Base-by-base conservation (phyloP, 1,140 invertebrate species). In the Zophobas atratus region DNA sequence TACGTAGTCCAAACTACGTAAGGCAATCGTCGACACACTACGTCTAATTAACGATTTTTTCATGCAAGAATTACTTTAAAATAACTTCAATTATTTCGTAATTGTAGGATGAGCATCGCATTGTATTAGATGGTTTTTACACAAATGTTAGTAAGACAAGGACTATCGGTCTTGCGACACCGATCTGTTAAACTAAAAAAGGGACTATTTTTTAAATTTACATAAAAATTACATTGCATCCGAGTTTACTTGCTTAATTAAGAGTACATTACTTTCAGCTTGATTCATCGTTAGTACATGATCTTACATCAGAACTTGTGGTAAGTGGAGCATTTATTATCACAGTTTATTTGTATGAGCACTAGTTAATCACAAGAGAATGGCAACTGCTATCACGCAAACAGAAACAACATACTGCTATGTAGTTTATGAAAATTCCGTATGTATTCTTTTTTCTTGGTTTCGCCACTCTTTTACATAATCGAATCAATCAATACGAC, bases 311-410 rank as follows among this genome's bases (percentile, higher is more conserved):
- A 63, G 57, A 63, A 8, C 36, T 8, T 63, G 57, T 51, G 49
- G 49, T 51, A 67, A 67, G 8, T 67, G 60, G 60, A 67, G 60
- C 60, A 67, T 46, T 48, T 67, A 43, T 67, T 43, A 60, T 60
- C 35, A 20, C 1, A 67, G 60, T 67, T 67, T 43, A 43, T 67
- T 67, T 43, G 60, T 67, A 38, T 67, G 38, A 67, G 43, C 32
- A 67, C 57, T 33, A 67, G 38, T 67, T 67, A 67, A 67, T 67
- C 60, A 67, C 8, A 67, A 67, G 60, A 67, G 60, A 67, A 67
- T 67, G 60, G 60, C 60, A 67, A 39, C 33, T 33, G 60, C 60
- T 67, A 67, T 39, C 60, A 67, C 60, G 39, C 60, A 67, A 67
- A 36, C 53, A 20, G 33, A 55, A 55, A 55, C 35, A 55, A 55